phyloP scores from a whole-genome alignment of 2,888 invertebrate species.

The Drosophila hamatofila region DNA sequence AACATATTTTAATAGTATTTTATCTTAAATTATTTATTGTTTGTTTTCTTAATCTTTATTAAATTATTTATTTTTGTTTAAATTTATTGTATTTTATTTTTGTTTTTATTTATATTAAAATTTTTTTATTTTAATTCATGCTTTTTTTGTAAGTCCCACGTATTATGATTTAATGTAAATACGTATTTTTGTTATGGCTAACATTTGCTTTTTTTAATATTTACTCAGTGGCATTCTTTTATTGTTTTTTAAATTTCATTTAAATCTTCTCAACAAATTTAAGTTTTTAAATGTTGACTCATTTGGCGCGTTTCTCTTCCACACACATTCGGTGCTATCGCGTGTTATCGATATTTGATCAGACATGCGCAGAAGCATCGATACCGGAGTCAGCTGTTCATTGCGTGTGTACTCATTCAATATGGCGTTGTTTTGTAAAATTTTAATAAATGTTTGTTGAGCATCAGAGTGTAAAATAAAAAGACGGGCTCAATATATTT shows the following conservation, averaged over 20 bases:
- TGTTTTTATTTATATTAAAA: too few relatives aligned
- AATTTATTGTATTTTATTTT: too few relatives aligned
- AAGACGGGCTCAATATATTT: not conserved
- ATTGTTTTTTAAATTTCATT: not conserved
- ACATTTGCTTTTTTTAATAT: not conserved
- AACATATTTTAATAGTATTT: too few relatives aligned
- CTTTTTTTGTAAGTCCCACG: too few relatives aligned
- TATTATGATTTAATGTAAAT: too few relatives aligned
- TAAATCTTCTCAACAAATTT: not conserved
- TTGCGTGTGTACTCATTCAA: slow-evolving; percentile 71
- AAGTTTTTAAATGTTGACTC: slow-evolving; percentile 23
- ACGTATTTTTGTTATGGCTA: not conserved
- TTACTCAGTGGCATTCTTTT: not conserved
- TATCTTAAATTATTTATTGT: too few relatives aligned
- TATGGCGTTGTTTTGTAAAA: slow-evolving; percentile 67
- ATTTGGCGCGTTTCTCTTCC: slow-evolving; percentile 33
- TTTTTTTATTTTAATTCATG: too few relatives aligned
- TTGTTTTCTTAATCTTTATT: too few relatives aligned
- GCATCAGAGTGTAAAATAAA: slow-evolving; percentile 4
- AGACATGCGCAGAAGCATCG: slow-evolving; percentile 64
- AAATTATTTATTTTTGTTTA: too few relatives aligned
- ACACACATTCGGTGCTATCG: slow-evolving; percentile 20
- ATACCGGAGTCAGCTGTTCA: slow-evolving; percentile 60
- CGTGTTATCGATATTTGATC: slow-evolving; percentile 37
- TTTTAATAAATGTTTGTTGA: slow-evolving; percentile 22